phyloP scores from a whole-genome alignment of 1,140 invertebrate species.

The Atta cephalotes region DNA sequence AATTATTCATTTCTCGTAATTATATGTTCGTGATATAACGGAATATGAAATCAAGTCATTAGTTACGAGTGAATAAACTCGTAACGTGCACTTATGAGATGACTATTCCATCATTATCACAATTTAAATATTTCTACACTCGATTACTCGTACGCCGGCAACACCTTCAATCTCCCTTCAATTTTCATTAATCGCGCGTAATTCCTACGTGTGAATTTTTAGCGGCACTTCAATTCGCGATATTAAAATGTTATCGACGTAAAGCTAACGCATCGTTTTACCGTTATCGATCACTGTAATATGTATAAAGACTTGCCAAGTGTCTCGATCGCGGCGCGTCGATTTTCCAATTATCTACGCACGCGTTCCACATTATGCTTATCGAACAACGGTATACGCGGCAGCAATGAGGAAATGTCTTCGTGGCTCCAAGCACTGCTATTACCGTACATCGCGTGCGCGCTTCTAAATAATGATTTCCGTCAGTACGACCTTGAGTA shows the following conservation, averaged over 20 bases:
- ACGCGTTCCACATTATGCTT: constrained; percentile 74
- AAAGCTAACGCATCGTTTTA: constrained; percentile 68
- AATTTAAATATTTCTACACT: constrained; percentile 61
- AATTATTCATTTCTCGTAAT: constrained; percentile 51
- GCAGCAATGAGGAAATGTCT: constrained; percentile 80
- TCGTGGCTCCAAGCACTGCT: constrained; percentile 21
- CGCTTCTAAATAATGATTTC: constrained; percentile 75
- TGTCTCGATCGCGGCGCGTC: constrained; percentile 72
- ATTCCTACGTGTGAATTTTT: constrained; percentile 47
- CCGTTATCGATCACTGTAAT: constrained; percentile 75
- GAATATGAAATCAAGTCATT: constrained; percentile 62
- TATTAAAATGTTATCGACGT: constrained; percentile 52
- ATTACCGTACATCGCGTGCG: constrained; percentile 56
- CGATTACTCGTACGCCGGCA: constrained; percentile 34
- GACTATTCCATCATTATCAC: constrained; percentile 59
- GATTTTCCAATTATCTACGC: constrained; percentile 77
- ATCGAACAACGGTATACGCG: constrained; percentile 80
- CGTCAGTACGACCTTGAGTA: constrained; percentile 67
- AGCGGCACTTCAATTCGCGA: constrained; percentile 7
- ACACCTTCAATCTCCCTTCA: constrained; percentile 49
- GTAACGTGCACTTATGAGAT: constrained; percentile 55
- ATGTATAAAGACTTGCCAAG: constrained; percentile 72
- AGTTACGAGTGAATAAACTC: constrained; percentile 61
- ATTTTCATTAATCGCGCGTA: constrained; percentile 63
- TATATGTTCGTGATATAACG: constrained; percentile 45